A percentile compares a stretch with the other conserved stretches of the same genome.
Evolutionary conservation across 92 coral and sea anemone species (phyloP).

Genomic region (Pocillopora meandrina): DNA sequence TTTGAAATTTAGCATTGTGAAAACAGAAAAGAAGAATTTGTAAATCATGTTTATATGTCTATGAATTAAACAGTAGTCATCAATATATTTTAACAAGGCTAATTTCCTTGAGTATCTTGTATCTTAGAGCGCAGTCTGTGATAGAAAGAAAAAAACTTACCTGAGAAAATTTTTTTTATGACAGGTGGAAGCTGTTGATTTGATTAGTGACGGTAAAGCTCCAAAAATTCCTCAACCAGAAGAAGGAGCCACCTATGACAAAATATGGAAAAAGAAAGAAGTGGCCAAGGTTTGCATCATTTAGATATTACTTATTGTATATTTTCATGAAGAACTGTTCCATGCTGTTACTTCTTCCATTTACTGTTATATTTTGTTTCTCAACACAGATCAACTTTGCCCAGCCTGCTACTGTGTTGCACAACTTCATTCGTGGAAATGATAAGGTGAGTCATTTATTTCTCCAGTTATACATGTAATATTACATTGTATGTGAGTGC

Average conservation of each 20-base stretch:
- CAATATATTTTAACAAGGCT: too few relatives aligned
- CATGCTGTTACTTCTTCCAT: not conserved
- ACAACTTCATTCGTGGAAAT: conserved; percentile 96
- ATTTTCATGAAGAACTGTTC: not conserved
- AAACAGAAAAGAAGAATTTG: too few relatives aligned
- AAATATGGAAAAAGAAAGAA: conserved; percentile 98
- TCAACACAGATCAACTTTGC: conserved; percentile 77
- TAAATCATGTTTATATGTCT: too few relatives aligned
- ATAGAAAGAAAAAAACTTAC: not conserved
- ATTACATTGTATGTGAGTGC: too few relatives aligned
- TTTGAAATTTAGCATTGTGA: too few relatives aligned
- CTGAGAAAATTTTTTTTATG: not conserved
- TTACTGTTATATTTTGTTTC: not conserved
- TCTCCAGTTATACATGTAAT: not conserved
- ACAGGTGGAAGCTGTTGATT: conserved; percentile 96
- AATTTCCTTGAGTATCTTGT: too few relatives aligned
- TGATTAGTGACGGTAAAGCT: conserved; percentile 90
- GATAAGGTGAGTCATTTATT: conserved; percentile 64
- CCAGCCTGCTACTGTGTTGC: conserved; percentile 75
- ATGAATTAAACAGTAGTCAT: too few relatives aligned
- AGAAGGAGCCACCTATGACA: conserved; percentile 97
- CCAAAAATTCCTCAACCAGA: conserved; percentile 90
- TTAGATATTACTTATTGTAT: not conserved
- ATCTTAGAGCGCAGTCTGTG: too few relatives aligned
- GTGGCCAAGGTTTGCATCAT: conserved; percentile 78